These are phyloP conservation scores for Trimorus sp. DNA, from an alignment of 2,888 invertebrate genomes.

Conservation along the genomic window DNA sequence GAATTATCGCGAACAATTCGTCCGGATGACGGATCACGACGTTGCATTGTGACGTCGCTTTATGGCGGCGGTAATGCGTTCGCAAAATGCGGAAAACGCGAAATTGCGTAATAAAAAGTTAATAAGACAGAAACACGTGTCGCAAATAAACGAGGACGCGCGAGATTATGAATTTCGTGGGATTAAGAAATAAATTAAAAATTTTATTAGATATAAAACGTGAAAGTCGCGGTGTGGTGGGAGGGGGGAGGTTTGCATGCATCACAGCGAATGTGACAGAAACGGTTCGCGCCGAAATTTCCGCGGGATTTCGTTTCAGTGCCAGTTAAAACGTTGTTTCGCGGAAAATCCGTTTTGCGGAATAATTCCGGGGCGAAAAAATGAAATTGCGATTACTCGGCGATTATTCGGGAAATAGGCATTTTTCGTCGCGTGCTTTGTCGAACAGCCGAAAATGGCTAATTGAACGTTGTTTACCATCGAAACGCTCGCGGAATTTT, in stretches of 20 bases:
- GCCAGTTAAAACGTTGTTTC: too few species aligned
- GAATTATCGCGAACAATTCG: too few species aligned
- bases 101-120: constrained; percentile 19
- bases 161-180: background rate
- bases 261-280: constrained; percentile 19
- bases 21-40: too few species aligned
- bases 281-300: background rate
- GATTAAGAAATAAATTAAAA: constrained; percentile 35
- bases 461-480: too few species aligned
- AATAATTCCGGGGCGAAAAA: too few species aligned
- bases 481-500: too few species aligned
- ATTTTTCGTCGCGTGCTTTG: too few species aligned
- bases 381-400: too few species aligned
- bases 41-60: too few species aligned
- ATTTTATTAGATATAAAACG: constrained; percentile 43
- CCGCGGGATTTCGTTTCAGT: background rate
- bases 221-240: constrained; percentile 9
- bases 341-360: too few species aligned
- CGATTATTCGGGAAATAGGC: too few species aligned
- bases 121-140: constrained; percentile 37
- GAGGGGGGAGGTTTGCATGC: background rate
- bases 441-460: too few species aligned
- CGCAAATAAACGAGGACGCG: constrained; percentile 13
- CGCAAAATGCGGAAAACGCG: constrained; percentile 17
- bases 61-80: background rate